Evolutionary conservation across 2,113 vertebrate species (phyloP), one percentile per base, ranked within the genome.

Genomic region (Chitala chitala): DNA sequence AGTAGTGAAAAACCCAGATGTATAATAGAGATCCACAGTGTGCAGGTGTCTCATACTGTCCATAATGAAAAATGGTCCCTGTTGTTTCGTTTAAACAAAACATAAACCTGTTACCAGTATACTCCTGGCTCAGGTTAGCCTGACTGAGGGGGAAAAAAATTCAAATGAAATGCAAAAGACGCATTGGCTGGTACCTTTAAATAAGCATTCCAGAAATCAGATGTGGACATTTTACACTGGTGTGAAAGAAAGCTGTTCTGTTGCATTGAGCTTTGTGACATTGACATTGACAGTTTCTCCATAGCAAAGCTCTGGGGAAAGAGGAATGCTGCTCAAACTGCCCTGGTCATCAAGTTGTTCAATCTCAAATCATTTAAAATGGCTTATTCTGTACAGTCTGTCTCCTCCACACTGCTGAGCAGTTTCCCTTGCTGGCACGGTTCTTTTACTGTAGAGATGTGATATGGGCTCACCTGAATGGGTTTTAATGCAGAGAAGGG

Each of bases 371-470:
- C 24, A 7, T 69, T 33, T 15, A 36, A 42, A 72, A 58, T 8
- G 7, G 44, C 22, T 36, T 38, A 24, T 20, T 24, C n/a, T 58
- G 40, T 44, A 15, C 24, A n/a, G n/a, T n/a, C n/a, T n/a, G n/a
- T n/a, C n/a, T n/a, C n/a, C n/a, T n/a, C n/a, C n/a, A n/a, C n/a
- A n/a, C n/a, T n/a, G 10, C 13, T 24, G 13, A 58, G 13, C 26
- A 5, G 46, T 20, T 31, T 63, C 48, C 31, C 36, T 61, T 12
- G 38, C 58, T n/a, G 6, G 2, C 31, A 12, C n/a, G n/a, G n/a
- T 61, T 64, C 56, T 71, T 69, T 76, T 75, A 51, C 51, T 42
- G 63, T 78, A 51, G 73, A n/a, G 58, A 56, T 75, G 50, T 66
- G 10, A 33, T n/a, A 46, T 50, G 44, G 44, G 44, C 56, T 59